Evolutionary conservation across 2,113 vertebrate species (phyloP), one percentile per base, ranked within the genome.

Genomic region (Orycteropus afer): DNA sequence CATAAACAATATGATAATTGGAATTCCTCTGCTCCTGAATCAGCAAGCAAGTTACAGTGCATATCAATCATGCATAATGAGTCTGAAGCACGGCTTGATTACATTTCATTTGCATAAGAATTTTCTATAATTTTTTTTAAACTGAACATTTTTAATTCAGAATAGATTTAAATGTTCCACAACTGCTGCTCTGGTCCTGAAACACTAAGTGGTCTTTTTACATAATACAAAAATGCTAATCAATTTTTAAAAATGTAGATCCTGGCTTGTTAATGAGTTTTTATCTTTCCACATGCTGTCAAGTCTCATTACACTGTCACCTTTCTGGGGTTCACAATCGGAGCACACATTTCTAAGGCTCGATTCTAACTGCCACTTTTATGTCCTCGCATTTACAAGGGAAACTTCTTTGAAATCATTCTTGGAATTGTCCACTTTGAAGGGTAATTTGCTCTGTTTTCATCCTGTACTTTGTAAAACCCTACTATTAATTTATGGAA

Each of bases 21-120:
- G 91, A 96, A 96, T 95, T 96, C 74, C 95, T 95, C 95, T 82
- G 69, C 90, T 96, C 87, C 90, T 95, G 90, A 97, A 96, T 97
- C 91, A 97, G 96, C 96, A 97, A 97, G 93, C 94, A 97, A 96
- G 96, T 96, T 97, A 96, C 82, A 93, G 87, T 95, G 91, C 80
- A 96, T 92, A 96, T 97, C 95, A 97, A 97, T 96, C 96, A 97
- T 17, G 88, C 97, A 96, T 97, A 97, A 98, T 97, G 87, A 97
- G 86, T 93, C 67, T 97, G 93, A 97, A 97, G 79, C 90, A 92
- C 82, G 85, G 96, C 95, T 97, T 97, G 96, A 96, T 97, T 97
- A 96, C 81, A 95, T 95, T 98, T 98, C 92, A 97, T 98, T 97
- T 97, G 96, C 97, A 97, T 98, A 97, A 96, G 96, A 97, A 94